Evolutionary conservation across 2,113 vertebrate species (phyloP), one percentile per base, ranked within the genome.

Genomic region (Alethe castanea): DNA sequence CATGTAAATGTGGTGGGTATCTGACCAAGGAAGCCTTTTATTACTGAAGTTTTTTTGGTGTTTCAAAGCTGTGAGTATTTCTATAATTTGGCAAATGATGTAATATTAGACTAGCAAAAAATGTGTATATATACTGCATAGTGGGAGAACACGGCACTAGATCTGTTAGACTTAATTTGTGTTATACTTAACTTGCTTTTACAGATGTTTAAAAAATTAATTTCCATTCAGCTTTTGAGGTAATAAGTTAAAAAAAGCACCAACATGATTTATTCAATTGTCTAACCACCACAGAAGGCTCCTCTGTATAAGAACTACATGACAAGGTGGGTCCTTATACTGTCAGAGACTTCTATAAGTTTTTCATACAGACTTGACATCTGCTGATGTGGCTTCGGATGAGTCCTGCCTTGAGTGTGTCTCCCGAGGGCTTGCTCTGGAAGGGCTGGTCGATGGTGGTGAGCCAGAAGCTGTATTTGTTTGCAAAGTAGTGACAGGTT

Each of bases 361-460:
- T 99, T 98, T 99, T 99, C 99, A 99, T 99, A 97, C 99, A 99
- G 93, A 99, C 99, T 97, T 99, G 99, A 95, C 99, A 99, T 89
- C 99, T 99, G 98, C 99, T 99, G 97, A 99, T 99, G 66, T 99
- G 99, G 2, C 98, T 98, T 95, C 98, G 98, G 86, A 99, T 98
- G 97, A 99, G 99, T 65, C 99, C 99, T 3, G 99, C 99, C 97
- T 99, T 99, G 56, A 99, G 98, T 0, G 99, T 99, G 94, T 99
- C 99, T 14, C 98, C 80, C 0, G 97, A 90, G 0, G 98, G 99
- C 3, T 98, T 71, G 71, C 97, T 97, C 73, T 99, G 98, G 98
- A 99, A 99, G 31, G 93, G 88, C 73, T 98, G 97, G 76, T 99
- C 98, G 40, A 98, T 78, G 0, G 99, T 98, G 13, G 98, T 99